Evolutionary conservation across 2,888 invertebrate species (phyloP), one percentile per base, ranked within the genome.

Genomic region (Athalia cordata): DNA sequence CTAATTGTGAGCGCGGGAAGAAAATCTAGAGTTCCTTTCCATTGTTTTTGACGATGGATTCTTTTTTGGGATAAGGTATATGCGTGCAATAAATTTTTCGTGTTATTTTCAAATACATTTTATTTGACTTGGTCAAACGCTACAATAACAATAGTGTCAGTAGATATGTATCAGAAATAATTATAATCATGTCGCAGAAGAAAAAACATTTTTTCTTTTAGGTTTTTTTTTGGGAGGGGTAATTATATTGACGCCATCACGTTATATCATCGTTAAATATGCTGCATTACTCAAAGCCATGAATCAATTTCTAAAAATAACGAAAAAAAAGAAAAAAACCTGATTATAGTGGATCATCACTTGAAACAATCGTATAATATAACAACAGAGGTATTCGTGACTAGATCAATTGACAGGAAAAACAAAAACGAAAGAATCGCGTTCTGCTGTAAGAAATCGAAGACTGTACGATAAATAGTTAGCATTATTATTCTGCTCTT

Each of bases 71-170:
- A 77, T 47, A 55, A 47, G 43, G 67, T 29, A 55, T 67, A 43
- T 8, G 11, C 62, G 45, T 6, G 64, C 4, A 6, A 29, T 29
- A 29, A 29, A 29, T 29, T 29, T 29, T 29, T 29, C 29, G 29
- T 81, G 29, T 81, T 87, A 88, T 84, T 88, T 88, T 87, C 85
- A 89, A 89, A 89, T 88, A 89, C 89, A 89, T 84, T 86, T 88
- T 88, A 88, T 87, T 89, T 86, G 89, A 88, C 87, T 89, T 87
- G 85, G 87, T 89, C 88, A 89, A 89, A 88, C 89, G 89, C 88
- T 89, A 89, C 89, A 85, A 85, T 89, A 89, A 89, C 89, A 89
- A 88, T 89, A 89, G 84, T 55, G 84, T 87, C 85, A 85, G 86
- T 88, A 86, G 87, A 89, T 89, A 89, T 89, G 88, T 89, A 86